A percentile compares a stretch with the other conserved stretches of the same genome.
Evolutionary conservation across 2,797 vertebrate species (phyloP).

Genomic region (Merluccius polli): DNA sequence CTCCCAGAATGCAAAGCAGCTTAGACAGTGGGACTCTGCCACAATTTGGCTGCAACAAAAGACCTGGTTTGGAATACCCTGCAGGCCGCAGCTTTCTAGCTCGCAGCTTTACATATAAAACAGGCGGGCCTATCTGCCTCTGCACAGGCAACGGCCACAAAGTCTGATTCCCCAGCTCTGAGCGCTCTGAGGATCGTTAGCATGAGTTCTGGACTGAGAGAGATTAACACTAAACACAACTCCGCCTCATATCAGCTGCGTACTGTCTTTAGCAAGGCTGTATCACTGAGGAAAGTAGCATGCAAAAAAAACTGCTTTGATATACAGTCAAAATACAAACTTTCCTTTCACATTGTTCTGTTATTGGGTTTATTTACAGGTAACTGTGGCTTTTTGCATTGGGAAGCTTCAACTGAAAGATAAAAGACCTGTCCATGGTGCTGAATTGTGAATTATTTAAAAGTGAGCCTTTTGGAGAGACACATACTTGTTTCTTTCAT

Average conservation of each 20-base stretch:
- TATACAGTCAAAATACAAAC: not conserved
- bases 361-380: not conserved
- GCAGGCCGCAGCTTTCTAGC: constrained; percentile 62
- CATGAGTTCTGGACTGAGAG: constrained; percentile 57
- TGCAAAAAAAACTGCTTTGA: not conserved
- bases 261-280: constrained; percentile 33
- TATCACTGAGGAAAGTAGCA: constrained; percentile 32
- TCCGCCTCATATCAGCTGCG: constrained; percentile 36
- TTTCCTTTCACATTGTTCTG: not conserved
- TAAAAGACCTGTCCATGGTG: constrained; percentile 6
- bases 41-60: constrained; percentile 66
- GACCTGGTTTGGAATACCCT: constrained; percentile 54
- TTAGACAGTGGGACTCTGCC: constrained; percentile 59
- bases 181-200: constrained; percentile 60
- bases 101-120: constrained; percentile 75
- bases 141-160: constrained; percentile 64
- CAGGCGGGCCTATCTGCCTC: constrained; percentile 70
- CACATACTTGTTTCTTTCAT: not conserved
- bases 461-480: not conserved
- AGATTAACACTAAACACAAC: constrained; percentile 67
- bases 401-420: not conserved
- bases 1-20: constrained; percentile 64
- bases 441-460: not conserved
- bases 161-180: constrained; percentile 64
- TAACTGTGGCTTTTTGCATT: not conserved